Base-by-base conservation (phyloP, 1,140 invertebrate species). In the Bombus difficillimus region DNA sequence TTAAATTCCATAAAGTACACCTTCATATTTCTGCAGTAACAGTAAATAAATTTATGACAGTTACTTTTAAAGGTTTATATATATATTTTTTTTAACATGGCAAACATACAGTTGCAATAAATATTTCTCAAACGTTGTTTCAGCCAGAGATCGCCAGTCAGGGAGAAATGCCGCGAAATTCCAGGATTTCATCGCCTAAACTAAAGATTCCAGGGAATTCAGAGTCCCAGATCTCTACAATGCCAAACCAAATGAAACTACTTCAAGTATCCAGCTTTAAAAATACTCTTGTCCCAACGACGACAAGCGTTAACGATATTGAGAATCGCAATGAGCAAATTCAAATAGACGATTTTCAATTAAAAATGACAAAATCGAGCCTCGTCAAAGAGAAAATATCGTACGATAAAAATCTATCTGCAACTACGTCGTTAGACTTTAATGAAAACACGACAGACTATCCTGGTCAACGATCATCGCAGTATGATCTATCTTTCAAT, bases 231-330 rank as follows among this genome's bases (percentile, higher is more conserved):
- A 15, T 28, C 3, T 77, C 75, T 13, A 64, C 25, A 10, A 28
- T 77, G 25, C 15, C 34, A 62, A 77, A 41, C 1, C 41, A 3
- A 2, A 4, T 73, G 0, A 72, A 72, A 32, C 1, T 72, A 6
- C 79, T 88, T 22, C 71, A 83, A 41, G 66, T 86, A 32, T 77
- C 73, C 1, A 79, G 22, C 41, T 41, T 81, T 12, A 85, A 83
- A 28, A 72, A 72, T 64, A 83, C 62, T 74, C 43, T 76, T 9
- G 28, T 76, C 18, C 53, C 72, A 18, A 77, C 25, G 25, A 77
- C 25, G 18, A 39, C 74, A 13, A 75, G 47, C 1, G 39, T 37
- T 6, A 86, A 81, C 18, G n/a, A 62, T 12, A 43, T n/a, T 9
- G 62, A 53, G 15, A 75, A 75, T 69, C 22, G 59, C 10, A 57